Percentiles rank a stretch among this genome's conserved stretches.
Conservation (phyloP, 2,797 vertebrate species). For the Myotis planiceps region DNA sequence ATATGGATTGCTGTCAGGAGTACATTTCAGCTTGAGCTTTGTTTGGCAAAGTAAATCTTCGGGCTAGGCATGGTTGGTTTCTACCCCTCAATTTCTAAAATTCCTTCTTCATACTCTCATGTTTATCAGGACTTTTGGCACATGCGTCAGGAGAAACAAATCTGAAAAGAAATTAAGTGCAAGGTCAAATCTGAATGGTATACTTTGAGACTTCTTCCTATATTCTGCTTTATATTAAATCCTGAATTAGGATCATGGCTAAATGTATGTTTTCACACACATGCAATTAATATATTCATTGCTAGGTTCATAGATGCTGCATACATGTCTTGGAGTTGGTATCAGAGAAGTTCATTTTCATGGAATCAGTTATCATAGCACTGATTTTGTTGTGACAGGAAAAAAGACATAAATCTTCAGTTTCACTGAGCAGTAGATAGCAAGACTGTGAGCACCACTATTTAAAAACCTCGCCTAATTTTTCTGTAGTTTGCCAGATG, state of each 20-base stretch:
- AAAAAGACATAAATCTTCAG: background rate
- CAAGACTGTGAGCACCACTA: background rate
- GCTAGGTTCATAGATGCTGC: background rate
- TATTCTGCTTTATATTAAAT: background rate
- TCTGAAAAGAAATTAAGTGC: background rate
- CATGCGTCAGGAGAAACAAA: background rate
- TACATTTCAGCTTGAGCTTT: background rate
- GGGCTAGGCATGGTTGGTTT: background rate
- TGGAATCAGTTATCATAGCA: background rate
- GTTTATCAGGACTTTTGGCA: background rate
- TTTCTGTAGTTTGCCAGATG: conserved; percentile 31
- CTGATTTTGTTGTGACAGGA: background rate
- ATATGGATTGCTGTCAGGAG: background rate
- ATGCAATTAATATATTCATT: background rate
- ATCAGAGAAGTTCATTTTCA: background rate
- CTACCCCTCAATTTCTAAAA: background rate
- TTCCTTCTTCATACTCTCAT: background rate
- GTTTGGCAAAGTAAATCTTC: background rate
- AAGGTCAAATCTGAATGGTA: background rate
- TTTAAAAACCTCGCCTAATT: background rate
- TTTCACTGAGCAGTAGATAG: background rate
- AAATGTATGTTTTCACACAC: background rate
- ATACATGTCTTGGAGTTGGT: background rate
- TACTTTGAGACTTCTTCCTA: background rate
- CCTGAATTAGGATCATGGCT: background rate